Percentiles rank a stretch among this genome's conserved stretches.
Evolutionary conservation across 2,888 invertebrate genomes (phyloP).

Genomic region (Sarcophaga variegata): DNA sequence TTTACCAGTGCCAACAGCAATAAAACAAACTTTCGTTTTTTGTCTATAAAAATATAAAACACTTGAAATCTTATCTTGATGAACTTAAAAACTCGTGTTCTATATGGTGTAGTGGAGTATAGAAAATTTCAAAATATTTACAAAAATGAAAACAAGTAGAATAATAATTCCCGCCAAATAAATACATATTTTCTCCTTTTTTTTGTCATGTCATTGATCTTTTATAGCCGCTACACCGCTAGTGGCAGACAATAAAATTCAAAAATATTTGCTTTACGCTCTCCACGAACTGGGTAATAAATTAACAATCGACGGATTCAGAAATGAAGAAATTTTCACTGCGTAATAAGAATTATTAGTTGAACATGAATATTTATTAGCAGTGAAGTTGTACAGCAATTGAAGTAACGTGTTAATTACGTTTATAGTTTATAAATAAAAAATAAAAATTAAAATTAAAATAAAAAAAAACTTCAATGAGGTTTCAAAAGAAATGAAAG

Average conservation of each 20-base stretch:
- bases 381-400: background rate
- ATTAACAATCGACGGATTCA: slow-evolving; percentile 21
- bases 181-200: background rate
- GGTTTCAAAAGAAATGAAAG: slow-evolving; percentile 19
- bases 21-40: slow-evolving; percentile 27
- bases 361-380: background rate
- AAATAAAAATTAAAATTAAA: background rate
- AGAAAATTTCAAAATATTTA: slow-evolving; percentile 40
- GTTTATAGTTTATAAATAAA: slow-evolving; percentile 16
- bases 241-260: background rate
- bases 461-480: background rate
- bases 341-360: background rate
- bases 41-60: background rate
- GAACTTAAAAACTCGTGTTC: background rate
- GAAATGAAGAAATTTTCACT: slow-evolving; percentile 15
- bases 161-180: background rate
- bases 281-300: background rate
- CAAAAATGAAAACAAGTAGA: background rate
- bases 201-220: slow-evolving; percentile 63
- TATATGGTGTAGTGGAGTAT: background rate
- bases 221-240: background rate
- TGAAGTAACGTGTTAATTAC: slow-evolving; percentile 41
- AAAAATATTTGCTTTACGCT: background rate
- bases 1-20: no score
- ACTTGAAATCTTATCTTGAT: background rate